These are phyloP conservation scores for Xiphophorus couchianus DNA, from an alignment of 2,113 vertebrate species.

Conservation along the genomic window DNA sequence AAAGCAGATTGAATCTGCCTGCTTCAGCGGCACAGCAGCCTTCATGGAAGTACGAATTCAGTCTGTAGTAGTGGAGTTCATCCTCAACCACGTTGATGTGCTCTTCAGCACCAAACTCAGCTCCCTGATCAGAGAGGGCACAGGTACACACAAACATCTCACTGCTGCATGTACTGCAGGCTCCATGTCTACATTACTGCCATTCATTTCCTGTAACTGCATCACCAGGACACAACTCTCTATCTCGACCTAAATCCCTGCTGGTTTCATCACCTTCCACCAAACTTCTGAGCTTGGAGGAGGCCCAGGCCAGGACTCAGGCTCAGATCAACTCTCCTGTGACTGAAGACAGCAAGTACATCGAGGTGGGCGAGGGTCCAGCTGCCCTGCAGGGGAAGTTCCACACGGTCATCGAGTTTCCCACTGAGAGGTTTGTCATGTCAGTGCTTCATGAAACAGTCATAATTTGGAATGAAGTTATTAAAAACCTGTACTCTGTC, in stretches of 20 bases:
- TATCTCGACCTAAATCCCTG: conserved; percentile 95
- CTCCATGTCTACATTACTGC: not conserved
- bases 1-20: conserved; percentile 96
- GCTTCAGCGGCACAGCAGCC: conserved; percentile 96
- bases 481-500: not conserved
- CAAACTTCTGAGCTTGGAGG: conserved; percentile 93
- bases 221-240: conserved; percentile 85
- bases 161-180: not conserved
- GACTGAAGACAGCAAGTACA: conserved; percentile 95
- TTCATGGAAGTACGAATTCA: conserved; percentile 99
- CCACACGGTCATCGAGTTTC: conserved; percentile 97
- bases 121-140: conserved; percentile 91
- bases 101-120: conserved; percentile 96
- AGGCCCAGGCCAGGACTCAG: conserved; percentile 95
- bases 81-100: conserved; percentile 95
- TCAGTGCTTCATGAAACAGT: not conserved
- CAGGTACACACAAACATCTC: conserved; percentile 78
- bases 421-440: conserved; percentile 89
- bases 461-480: not conserved
- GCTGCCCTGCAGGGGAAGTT: conserved; percentile 96
- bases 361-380: conserved; percentile 97
- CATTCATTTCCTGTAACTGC: not conserved
- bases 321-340: conserved; percentile 95
- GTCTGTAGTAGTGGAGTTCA: conserved; percentile 98
- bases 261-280: conserved; percentile 95